phyloP scores from a whole-genome alignment of 2,113 vertebrate genomes.

The Acanthisitta chloris region DNA sequence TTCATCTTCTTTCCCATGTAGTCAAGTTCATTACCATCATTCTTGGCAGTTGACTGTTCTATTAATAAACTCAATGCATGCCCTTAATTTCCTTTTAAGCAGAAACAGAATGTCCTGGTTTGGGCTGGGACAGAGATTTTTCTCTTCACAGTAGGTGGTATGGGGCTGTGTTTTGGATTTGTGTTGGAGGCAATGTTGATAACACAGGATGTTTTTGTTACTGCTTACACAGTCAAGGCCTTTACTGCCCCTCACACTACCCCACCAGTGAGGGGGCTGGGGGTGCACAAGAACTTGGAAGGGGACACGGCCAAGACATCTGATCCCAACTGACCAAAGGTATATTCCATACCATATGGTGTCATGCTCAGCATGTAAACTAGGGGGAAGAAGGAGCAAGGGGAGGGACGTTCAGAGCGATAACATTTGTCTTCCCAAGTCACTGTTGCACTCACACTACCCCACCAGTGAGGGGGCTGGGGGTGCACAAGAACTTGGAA shows the following conservation, averaged over 20 bases:
- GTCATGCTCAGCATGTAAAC: not conserved
- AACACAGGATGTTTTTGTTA: not conserved
- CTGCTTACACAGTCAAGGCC: not conserved
- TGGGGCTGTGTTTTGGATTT: not conserved
- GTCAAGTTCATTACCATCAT: not conserved
- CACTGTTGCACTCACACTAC: rapidly evolving
- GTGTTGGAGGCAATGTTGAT: not conserved
- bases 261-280: not conserved
- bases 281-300: not conserved
- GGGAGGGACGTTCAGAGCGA: not conserved
- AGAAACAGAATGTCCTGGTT: not conserved
- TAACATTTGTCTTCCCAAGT: not conserved
- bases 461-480: not conserved
- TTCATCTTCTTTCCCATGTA: not conserved
- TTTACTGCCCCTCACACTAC: not conserved
- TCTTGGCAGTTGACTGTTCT: not conserved
- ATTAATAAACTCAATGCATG: not conserved
- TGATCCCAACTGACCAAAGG: not conserved
- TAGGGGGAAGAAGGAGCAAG: not conserved
- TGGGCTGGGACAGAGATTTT: not conserved
- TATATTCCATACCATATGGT: not conserved
- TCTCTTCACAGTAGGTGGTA: not conserved
- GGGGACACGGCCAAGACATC: not conserved
- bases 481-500: not conserved
- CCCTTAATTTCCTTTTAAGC: not conserved